Percentiles rank a stretch among this genome's conserved stretches.
phyloP scores from a whole-genome alignment of 2,113 vertebrate genomes.

The Rhinolophus ferrumequinum region DNA sequence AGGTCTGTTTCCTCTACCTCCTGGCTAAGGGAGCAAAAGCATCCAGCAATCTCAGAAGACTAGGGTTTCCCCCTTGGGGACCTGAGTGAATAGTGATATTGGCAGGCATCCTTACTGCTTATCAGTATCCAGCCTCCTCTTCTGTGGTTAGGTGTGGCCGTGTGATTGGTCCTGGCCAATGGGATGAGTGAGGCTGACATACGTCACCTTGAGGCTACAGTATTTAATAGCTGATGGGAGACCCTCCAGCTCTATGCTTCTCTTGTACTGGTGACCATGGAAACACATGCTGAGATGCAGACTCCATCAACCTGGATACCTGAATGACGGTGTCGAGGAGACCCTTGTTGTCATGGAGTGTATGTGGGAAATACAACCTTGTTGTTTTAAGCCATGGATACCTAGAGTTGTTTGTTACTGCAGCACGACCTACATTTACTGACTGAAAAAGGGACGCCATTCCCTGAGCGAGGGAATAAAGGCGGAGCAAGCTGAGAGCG shows the following conservation, averaged over 20 bases:
- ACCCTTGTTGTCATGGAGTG: fast-evolving
- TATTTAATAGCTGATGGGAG: neutral
- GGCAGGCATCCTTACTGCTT: neutral
- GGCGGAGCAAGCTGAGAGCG: neutral
- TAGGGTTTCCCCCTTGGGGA: neutral
- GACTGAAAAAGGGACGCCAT: neutral
- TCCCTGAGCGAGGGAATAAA: neutral
- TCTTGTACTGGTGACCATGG: neutral
- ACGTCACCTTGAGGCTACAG: neutral
- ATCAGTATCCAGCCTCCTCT: neutral
- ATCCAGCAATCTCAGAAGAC: neutral
- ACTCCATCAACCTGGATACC: neutral
- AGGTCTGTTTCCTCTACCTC: neutral
- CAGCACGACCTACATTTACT: fast-evolving
- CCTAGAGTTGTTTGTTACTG: neutral
- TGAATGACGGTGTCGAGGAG: fast-evolving
- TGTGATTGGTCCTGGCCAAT: neutral
- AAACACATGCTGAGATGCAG: neutral
- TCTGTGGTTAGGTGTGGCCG: neutral
- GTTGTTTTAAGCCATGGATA: fast-evolving
- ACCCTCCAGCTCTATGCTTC: fast-evolving
- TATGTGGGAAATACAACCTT: neutral
- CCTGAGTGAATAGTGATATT: neutral
- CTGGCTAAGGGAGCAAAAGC: neutral
- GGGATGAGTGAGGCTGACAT: neutral